Evolutionary conservation across 2,888 invertebrate species (phyloP).

Genomic region (Drosophila heteroneura): DNA sequence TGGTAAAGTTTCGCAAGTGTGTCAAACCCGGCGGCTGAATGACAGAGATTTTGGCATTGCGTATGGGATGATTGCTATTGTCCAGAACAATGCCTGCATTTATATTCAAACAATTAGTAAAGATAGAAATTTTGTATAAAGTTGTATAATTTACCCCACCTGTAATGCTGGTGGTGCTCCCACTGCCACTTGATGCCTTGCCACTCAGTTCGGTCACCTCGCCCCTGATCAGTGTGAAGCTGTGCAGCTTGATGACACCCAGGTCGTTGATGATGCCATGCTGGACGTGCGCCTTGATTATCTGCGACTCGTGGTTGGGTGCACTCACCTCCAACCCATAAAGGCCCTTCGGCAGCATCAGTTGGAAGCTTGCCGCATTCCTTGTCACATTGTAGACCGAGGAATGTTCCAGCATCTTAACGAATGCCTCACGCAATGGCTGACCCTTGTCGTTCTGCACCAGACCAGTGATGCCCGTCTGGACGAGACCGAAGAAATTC

Average conservation of each 20-base stretch:
- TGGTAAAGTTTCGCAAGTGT: constrained; percentile 81
- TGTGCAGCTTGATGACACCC: constrained; percentile 67
- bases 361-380: constrained; percentile 90
- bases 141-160: not conserved
- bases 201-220: constrained; percentile 67
- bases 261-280: constrained; percentile 69
- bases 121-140: not conserved
- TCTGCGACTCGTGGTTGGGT: constrained; percentile 87
- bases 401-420: constrained; percentile 88
- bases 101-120: not conserved
- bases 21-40: constrained; percentile 83
- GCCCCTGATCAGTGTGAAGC: constrained; percentile 66
- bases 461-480: constrained; percentile 90
- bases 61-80: constrained; percentile 87
- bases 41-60: constrained; percentile 86
- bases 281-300: constrained; percentile 83
- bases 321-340: constrained; percentile 88
- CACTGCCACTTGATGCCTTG: constrained; percentile 4
- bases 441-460: constrained; percentile 89
- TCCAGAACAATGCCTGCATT: constrained; percentile 87
- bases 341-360: constrained; percentile 89
- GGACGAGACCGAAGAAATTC: constrained; percentile 88
- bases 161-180: constrained; percentile 55
- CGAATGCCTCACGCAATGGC: constrained; percentile 90
- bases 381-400: constrained; percentile 87